These are phyloP conservation scores for Semibalanus balanoides DNA, from an alignment of 1,140 invertebrate genomes.

Conservation along the genomic window DNA sequence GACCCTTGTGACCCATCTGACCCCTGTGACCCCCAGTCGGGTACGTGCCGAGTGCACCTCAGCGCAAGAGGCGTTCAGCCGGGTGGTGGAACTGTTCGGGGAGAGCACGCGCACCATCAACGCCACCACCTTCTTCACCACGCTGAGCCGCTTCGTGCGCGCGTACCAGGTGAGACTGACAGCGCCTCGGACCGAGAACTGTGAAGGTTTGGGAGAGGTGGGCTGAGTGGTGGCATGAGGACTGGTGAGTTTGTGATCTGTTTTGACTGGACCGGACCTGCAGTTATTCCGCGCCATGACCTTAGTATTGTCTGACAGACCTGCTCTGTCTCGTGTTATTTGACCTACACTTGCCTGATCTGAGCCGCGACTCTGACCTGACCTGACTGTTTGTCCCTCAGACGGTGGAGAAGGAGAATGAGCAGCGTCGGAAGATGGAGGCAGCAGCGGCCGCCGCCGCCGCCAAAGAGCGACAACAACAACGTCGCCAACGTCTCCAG, in stretches of 20 bases:
- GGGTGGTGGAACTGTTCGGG: constrained; percentile 90
- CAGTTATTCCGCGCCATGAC: no score
- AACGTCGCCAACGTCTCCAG: neutral
- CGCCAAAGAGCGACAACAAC: constrained; percentile 1
- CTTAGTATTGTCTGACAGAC: no score
- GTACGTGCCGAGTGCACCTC: constrained; percentile 60
- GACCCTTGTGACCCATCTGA: no score
- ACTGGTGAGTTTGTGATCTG: no score
- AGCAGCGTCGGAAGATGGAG: constrained; percentile 30
- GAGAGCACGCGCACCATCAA: constrained; percentile 79
- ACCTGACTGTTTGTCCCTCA: constrained; percentile 18
- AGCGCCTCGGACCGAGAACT: no score
- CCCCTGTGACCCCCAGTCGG: constrained; percentile 13
- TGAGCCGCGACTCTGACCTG: no score
- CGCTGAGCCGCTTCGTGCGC: constrained; percentile 80
- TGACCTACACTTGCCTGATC: no score
- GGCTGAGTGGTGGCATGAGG: no score
- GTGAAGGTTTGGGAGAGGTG: no score
- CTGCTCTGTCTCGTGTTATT: no score
- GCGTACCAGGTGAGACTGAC: constrained; percentile 49
- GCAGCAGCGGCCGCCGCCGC: constrained; percentile 21
- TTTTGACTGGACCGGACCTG: no score
- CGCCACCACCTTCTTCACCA: constrained; percentile 85
- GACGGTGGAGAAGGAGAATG: constrained; percentile 34
- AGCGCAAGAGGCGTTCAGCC: constrained; percentile 72